These are phyloP conservation scores for Ormyrus thymus DNA, from an alignment of 2,888 invertebrate species.

Conservation along the genomic window DNA sequence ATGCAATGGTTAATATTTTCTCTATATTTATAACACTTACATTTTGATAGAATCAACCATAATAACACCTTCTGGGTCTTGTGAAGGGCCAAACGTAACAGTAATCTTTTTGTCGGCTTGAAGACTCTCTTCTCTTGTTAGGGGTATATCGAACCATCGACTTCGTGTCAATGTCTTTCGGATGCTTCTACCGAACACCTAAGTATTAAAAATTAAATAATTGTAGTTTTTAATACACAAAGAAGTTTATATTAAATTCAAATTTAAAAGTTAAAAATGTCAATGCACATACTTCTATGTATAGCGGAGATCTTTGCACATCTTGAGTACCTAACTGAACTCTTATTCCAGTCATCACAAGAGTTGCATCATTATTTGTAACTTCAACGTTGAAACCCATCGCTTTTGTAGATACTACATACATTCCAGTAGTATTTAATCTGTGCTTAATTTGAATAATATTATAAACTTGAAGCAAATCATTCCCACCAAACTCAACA, in stretches of 20 bases:
- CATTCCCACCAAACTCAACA: constrained; percentile 96
- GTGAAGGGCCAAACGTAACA: constrained; percentile 88
- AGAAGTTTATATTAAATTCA: neutral
- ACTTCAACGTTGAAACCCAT: constrained; percentile 93
- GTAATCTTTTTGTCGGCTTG: constrained; percentile 93
- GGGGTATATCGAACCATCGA: constrained; percentile 96
- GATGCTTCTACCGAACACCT: constrained; percentile 85
- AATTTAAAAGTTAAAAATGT: neutral
- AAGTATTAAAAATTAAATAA: constrained; percentile 49
- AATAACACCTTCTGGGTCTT: constrained; percentile 90
- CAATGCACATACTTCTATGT: constrained; percentile 79
- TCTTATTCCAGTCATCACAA: constrained; percentile 93
- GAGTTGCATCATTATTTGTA: constrained; percentile 88
- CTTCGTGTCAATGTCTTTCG: constrained; percentile 84
- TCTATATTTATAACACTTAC: constrained; percentile 65
- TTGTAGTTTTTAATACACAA: neutral
- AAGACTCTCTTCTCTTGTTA: constrained; percentile 94
- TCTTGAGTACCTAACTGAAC: constrained; percentile 91
- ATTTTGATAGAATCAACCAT: constrained; percentile 96
- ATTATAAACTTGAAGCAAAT: constrained; percentile 95
- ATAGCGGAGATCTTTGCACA: constrained; percentile 85
- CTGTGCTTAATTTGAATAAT: constrained; percentile 94
- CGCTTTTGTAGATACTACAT: constrained; percentile 93
- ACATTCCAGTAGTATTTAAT: constrained; percentile 89
- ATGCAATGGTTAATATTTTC: neutral